A percentile compares a stretch with the other conserved stretches of the same genome.
Evolutionary conservation across 1,140 invertebrate genomes (phyloP).

Genomic region (Papilio xuthus): DNA sequence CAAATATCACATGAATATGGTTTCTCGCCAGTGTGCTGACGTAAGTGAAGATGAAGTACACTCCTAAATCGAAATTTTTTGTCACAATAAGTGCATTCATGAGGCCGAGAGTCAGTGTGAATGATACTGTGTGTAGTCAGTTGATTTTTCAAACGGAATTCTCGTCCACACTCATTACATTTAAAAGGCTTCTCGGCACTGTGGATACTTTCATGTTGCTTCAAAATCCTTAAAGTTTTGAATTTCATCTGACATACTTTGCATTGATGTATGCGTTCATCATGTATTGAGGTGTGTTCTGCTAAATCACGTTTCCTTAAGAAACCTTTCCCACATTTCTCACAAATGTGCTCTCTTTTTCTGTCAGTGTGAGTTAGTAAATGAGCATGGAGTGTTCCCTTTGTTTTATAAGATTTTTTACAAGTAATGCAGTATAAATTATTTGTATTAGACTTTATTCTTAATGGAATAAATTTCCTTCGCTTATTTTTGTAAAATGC

Average conservation of each 20-base stretch:
- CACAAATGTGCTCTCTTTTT: constrained; percentile 67
- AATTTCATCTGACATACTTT: constrained; percentile 69
- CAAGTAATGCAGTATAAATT: constrained; percentile 61
- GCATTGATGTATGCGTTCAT: constrained; percentile 63
- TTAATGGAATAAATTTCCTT: constrained; percentile 40
- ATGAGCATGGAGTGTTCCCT: constrained; percentile 62
- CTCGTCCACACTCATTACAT: constrained; percentile 87
- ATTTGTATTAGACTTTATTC: constrained; percentile 38
- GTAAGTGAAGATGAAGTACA: constrained; percentile 85
- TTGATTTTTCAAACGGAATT: constrained; percentile 83
- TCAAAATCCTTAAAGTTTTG: constrained; percentile 60
- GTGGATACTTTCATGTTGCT: constrained; percentile 84
- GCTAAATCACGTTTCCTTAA: constrained; percentile 62
- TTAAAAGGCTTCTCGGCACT: constrained; percentile 87
- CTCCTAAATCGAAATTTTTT: constrained; percentile 87
- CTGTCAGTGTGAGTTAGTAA: constrained; percentile 63
- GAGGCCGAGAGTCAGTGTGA: constrained; percentile 94
- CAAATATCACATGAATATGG: constrained; percentile 83
- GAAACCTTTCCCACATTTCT: constrained; percentile 70
- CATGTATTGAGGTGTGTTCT: constrained; percentile 64
- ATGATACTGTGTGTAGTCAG: constrained; percentile 76
- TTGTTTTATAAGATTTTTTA: constrained; percentile 67
- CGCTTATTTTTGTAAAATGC: constrained; percentile 45
- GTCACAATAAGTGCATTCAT: constrained; percentile 86
- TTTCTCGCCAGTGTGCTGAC: constrained; percentile 84